Base-by-base conservation (phyloP, 2,113 vertebrate genomes). In the Cryptoleucopteryx plumbea region DNA sequence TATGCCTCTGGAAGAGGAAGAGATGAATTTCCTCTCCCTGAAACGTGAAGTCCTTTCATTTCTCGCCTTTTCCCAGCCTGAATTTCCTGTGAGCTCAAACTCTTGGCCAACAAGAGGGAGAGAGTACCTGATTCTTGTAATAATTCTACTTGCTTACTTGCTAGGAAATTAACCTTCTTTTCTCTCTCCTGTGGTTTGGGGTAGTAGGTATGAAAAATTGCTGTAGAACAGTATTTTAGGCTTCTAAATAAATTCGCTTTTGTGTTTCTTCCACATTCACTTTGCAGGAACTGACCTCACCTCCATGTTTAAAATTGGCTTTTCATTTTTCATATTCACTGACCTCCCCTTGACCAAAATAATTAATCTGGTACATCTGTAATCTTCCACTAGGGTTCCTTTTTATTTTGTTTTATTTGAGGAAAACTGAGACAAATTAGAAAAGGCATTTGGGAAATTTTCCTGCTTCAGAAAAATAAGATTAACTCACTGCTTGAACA, bases 391-490 rank as follows among this genome's bases (percentile, higher is more conserved):
- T 26, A 26, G 25, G 38, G 29, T 47, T 83, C 4, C 38, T 36
- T 77, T 83, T 77, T 45, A 61, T 68, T 91, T 77, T 58, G 40
- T 70, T 72, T 80, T 91, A 42, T 82, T 93, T 89, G 83, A 34
- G 23, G n/a, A 88, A 89, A 70, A 75, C 29, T 67, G 77, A 94
- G 29, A 29, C 38, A 93, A 95, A 97, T 82, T 81, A 52, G 59
- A 94, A 61, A 87, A 85, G 74, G 23, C 81, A 81, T 86, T 84
- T 82, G 43, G 79, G 78, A 95, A 85, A 81, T 43, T 85, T 96
- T 95, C 43, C 52, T 87, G 15, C 38, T 72, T 80, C 71, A 93
- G 90, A 90, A 96, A 95, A 97, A 91, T 81, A 82, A 78, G 50
- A 81, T 93, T 86, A 88, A 90, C 82, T 97, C 91, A 75, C 45